These are phyloP conservation scores for Drepanosiphum platanoidis DNA, from an alignment of 2,888 invertebrate genomes.

Conservation along the genomic window DNA sequence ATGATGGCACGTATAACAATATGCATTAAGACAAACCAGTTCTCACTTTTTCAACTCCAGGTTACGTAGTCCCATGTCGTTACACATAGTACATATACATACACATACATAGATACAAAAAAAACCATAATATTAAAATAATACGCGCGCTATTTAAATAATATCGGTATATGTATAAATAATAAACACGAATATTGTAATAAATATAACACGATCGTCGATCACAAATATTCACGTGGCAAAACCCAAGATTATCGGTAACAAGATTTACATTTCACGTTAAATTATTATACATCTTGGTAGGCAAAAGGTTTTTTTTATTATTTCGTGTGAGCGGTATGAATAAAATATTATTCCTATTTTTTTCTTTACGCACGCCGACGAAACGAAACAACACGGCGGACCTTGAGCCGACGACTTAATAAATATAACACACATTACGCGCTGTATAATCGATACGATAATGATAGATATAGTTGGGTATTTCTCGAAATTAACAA, in stretches of 20 bases:
- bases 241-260: background rate
- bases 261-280: background rate
- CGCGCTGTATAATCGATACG: background rate
- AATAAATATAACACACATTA: background rate
- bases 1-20: conserved; percentile 26
- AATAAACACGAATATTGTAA: background rate
- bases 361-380: background rate
- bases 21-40: conserved; percentile 36
- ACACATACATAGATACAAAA: background rate
- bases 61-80: conserved; percentile 18
- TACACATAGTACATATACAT: background rate
- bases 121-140: no score
- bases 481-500: background rate
- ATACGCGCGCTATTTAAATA: no score
- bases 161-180: no score
- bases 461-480: background rate
- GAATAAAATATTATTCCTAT: background rate
- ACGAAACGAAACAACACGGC: background rate
- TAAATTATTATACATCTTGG: background rate
- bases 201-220: background rate
- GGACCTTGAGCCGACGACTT: background rate
- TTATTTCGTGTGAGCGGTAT: no score
- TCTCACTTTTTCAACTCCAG: conserved; percentile 23
- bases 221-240: background rate
- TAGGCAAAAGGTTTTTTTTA: background rate